Percentiles rank a stretch among this genome's conserved stretches.
Conservation (phyloP, 2,888 invertebrate genomes). For the Microctonus hyperodae region DNA sequence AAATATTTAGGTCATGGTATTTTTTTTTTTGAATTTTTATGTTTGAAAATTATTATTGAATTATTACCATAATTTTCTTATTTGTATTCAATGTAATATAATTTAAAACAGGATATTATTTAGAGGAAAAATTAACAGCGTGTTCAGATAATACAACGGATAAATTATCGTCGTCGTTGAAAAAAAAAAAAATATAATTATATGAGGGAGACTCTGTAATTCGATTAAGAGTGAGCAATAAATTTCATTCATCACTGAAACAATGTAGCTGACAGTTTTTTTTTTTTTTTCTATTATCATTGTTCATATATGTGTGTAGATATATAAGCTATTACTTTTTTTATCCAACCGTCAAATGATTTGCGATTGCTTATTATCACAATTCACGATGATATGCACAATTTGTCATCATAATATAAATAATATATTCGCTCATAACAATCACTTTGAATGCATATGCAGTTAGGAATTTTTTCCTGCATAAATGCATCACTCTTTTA, state of each 20-base stretch:
- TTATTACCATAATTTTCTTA: not conserved
- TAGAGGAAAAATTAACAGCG: no score
- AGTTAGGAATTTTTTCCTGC: no score
- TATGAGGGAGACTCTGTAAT: not conserved
- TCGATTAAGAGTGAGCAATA: slow-evolving; percentile 21
- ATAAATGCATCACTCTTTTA: no score
- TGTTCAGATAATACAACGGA: not conserved
- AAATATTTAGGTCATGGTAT: no score
- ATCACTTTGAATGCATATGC: no score
- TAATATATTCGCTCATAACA: no score
- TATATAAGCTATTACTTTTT: not conserved
- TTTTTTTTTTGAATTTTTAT: no score
- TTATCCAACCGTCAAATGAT: not conserved
- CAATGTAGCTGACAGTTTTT: not conserved
- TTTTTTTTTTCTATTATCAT: not conserved
- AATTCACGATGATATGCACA: no score
- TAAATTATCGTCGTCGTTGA: not conserved
- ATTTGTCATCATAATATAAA: no score
- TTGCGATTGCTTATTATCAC: not conserved
- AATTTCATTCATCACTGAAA: slow-evolving; percentile 8
- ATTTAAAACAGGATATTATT: not conserved
- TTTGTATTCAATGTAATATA: not conserved
- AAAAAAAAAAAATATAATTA: slow-evolving; percentile 8
- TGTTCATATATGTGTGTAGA: not conserved
- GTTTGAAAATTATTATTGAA: not conserved